A percentile compares a stretch with the other conserved stretches of the same genome.
Conservation (phyloP, 2,797 vertebrate genomes). For the Mus minutoides region DNA sequence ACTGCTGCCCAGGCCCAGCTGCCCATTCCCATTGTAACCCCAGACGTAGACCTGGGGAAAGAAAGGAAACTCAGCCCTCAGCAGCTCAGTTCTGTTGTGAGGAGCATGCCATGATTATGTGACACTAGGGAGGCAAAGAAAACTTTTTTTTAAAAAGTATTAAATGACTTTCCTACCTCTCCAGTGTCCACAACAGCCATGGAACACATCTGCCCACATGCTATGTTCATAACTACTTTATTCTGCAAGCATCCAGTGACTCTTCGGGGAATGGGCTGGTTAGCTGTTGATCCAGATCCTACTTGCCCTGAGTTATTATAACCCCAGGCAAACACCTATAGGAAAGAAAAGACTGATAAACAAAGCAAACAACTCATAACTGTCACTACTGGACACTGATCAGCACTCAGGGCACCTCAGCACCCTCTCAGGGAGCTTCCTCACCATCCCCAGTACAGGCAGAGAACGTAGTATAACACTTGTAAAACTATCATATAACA, state of each 20-base stretch:
- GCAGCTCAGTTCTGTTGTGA: not conserved
- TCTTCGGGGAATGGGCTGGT: slow-evolving; percentile 96
- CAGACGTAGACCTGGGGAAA: slow-evolving; percentile 94
- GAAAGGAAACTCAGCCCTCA: slow-evolving; percentile 45
- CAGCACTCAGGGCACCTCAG: not conserved
- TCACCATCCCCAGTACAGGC: not conserved
- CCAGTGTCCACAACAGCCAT: slow-evolving; percentile 98
- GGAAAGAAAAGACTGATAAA: slow-evolving; percentile 54
- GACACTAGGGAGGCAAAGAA: not conserved
- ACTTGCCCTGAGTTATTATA: slow-evolving; percentile 99
- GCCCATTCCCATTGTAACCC: slow-evolving; percentile 99
- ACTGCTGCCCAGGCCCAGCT: slow-evolving; percentile 96
- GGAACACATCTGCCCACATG: slow-evolving; percentile 98
- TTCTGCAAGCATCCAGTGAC: slow-evolving; percentile 97
- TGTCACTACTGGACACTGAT: not conserved
- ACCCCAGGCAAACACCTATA: slow-evolving; percentile 97
- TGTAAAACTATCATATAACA: not conserved
- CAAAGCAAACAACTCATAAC: not conserved
- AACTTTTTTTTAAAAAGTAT: not conserved
- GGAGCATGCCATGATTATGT: not conserved
- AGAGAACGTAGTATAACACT: slow-evolving; percentile 30
- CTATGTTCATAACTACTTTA: slow-evolving; percentile 96
- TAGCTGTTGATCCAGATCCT: slow-evolving; percentile 98
- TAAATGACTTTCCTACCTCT: slow-evolving; percentile 89
- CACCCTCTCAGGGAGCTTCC: not conserved